phyloP scores from a whole-genome alignment of 2,113 vertebrate species.

The Typhlomys cinereus region DNA sequence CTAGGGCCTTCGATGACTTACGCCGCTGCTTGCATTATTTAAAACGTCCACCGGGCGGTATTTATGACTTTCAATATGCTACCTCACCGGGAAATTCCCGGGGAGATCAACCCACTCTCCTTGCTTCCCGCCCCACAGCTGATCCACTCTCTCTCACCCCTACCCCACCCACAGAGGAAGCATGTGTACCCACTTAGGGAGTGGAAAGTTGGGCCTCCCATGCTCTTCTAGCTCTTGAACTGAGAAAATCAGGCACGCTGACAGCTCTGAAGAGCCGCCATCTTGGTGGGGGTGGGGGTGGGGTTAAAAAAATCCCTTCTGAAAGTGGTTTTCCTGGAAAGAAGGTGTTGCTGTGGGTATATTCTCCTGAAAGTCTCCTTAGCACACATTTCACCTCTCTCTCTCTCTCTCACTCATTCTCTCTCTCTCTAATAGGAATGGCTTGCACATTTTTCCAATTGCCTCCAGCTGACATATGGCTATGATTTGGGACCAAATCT shows the following conservation, averaged over 20 bases:
- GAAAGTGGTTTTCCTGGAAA: background rate
- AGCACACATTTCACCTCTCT: too few relatives aligned
- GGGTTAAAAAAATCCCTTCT: background rate
- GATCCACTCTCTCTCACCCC: background rate
- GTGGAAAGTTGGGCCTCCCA: background rate
- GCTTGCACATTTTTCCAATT: background rate
- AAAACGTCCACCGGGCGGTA: constrained; percentile 73
- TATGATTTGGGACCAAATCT: background rate
- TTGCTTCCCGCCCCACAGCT: background rate
- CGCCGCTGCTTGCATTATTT: constrained; percentile 67
- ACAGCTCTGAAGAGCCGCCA: background rate
- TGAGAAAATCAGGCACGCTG: background rate
- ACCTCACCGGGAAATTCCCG: constrained; percentile 51
- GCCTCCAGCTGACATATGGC: background rate
- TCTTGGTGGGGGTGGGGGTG: too few relatives aligned
- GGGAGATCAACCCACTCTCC: constrained; percentile 58
- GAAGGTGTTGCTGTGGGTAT: background rate
- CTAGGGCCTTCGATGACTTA: constrained; percentile 77
- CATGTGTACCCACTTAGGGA: background rate
- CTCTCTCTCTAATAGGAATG: background rate
- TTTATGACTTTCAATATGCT: constrained; percentile 52
- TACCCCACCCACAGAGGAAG: background rate
- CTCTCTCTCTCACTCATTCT: background rate
- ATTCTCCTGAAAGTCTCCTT: background rate
- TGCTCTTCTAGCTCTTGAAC: background rate